phyloP scores from a whole-genome alignment of 2,113 vertebrate genomes.

The Neopipo cinnamomea region DNA sequence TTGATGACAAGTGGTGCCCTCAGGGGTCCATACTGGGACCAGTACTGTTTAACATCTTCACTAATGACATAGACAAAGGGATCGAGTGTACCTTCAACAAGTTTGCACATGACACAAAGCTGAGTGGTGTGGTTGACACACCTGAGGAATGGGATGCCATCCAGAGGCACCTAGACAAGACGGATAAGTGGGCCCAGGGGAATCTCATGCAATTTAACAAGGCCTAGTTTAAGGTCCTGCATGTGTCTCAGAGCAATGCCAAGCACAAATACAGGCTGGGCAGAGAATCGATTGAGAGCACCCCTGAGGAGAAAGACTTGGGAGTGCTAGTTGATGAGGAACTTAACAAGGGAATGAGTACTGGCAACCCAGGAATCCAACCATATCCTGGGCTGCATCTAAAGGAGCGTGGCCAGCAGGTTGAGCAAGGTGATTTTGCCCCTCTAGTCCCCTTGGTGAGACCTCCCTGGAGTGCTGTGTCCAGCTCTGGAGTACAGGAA shows the following conservation, averaged over 20 bases:
- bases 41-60: not conserved
- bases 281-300: not conserved
- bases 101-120: not conserved
- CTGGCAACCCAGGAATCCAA: not conserved
- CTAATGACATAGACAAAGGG: not conserved
- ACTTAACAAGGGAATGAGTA: not conserved
- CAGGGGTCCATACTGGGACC: not conserved
- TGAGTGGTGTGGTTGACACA: not conserved
- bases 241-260: accelerated
- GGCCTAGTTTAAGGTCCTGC: not conserved
- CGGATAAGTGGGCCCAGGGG: accelerated
- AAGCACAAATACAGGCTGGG: not conserved
- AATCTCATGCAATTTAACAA: not conserved
- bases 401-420: not conserved
- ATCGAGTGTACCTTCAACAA: not conserved
- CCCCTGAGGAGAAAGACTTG: not conserved
- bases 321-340: not conserved
- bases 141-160: not conserved
- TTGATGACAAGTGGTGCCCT: not conserved
- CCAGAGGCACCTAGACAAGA: not conserved
- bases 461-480: not conserved
- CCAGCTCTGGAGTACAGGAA: not conserved
- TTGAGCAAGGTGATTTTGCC: not conserved
- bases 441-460: not conserved
- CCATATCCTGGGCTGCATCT: not conserved